Evolutionary conservation across 2,888 invertebrate species (phyloP).

Genomic region (Drosophila cognata): DNA sequence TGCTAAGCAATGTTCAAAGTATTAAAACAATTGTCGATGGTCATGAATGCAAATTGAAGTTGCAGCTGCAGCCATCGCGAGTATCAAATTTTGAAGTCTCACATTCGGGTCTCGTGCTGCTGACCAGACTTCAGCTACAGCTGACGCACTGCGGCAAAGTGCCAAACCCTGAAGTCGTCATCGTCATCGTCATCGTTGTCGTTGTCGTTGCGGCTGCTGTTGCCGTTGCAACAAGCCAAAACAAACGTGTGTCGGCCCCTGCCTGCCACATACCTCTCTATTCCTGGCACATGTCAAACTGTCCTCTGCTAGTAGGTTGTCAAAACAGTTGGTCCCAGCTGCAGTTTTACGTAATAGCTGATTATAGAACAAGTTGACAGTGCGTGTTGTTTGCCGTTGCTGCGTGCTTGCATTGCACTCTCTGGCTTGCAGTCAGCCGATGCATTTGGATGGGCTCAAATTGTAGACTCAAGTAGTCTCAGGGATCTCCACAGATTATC

Average conservation of each 20-base stretch:
- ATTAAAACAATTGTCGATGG: conserved; percentile 74
- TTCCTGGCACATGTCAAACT: conserved; percentile 4
- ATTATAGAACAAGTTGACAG: conserved; percentile 52
- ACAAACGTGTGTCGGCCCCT: conserved; percentile 42
- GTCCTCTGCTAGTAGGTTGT: conserved; percentile 35
- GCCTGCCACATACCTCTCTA: background rate
- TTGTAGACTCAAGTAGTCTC: conserved; percentile 15
- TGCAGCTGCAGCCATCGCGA: conserved; percentile 49
- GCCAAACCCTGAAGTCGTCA: conserved; percentile 41
- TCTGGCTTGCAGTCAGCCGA: conserved; percentile 6
- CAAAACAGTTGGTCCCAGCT: conserved; percentile 56
- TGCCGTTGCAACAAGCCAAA: conserved; percentile 43
- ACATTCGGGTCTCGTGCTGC: conserved; percentile 28
- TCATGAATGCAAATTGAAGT: conserved; percentile 65
- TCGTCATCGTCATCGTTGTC: conserved; percentile 1
- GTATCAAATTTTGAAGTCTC: conserved; percentile 54
- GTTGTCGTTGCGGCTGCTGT: conserved; percentile 11
- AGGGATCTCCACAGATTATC: conserved; percentile 20
- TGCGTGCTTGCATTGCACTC: conserved; percentile 19
- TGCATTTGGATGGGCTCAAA: conserved; percentile 7
- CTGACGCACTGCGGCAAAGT: conserved; percentile 65
- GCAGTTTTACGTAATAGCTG: conserved; percentile 59
- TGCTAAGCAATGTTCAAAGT: conserved; percentile 54
- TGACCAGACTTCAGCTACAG: conserved; percentile 59
- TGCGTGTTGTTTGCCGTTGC: conserved; percentile 30